Evolutionary conservation across 2,113 vertebrate species (phyloP), one percentile per base, ranked within the genome.

Genomic region (Cyanoramphus novaezelandiae): DNA sequence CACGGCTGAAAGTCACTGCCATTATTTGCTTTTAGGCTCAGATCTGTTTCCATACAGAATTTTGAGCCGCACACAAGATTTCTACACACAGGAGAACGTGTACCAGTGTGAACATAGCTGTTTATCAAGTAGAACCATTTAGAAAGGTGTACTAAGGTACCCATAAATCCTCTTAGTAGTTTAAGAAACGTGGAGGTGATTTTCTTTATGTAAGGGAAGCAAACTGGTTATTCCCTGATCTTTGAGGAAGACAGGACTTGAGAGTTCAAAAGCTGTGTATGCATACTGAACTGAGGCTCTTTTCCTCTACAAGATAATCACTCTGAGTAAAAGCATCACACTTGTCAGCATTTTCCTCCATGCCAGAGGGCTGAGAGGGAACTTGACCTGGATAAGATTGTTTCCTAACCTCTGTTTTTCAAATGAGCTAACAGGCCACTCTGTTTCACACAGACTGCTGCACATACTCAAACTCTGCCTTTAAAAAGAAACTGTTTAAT

Each of bases 341-440:
- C 47, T 89, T 79, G 69, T 75, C 84, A 93, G 93, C 78, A 23
- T 79, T 55, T 75, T 41, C 37, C 74, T 67, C 62, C 19, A 4
- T 24, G 78, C 77, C 87, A 81, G 50, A 91, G 65, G 74, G 69
- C 64, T 78, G 60, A 88, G 28, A 63, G 50, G 55, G 69, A 89
- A 46, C 84, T 37, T 70, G 92, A 87, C 92, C 87, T 78, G 93
- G 50, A 50, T 20, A 35, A 46, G 59, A 91, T 29, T 69, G 81
- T 46, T 96, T 82, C 93, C 93, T 71, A 67, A 44, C 60, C 29
- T 39, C 27, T 41, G 23, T 18, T 60, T 81, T 35, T 28, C 5
- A 46, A 79, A 72, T 17, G 24, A 65, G 62, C 28, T 57, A 62
- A 53, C 7, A n/a, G 27, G 53, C 27, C 59, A 28, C 74, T 39